Base-by-base conservation (phyloP, 1,140 invertebrate genomes). In the Drosophila albomicans region DNA sequence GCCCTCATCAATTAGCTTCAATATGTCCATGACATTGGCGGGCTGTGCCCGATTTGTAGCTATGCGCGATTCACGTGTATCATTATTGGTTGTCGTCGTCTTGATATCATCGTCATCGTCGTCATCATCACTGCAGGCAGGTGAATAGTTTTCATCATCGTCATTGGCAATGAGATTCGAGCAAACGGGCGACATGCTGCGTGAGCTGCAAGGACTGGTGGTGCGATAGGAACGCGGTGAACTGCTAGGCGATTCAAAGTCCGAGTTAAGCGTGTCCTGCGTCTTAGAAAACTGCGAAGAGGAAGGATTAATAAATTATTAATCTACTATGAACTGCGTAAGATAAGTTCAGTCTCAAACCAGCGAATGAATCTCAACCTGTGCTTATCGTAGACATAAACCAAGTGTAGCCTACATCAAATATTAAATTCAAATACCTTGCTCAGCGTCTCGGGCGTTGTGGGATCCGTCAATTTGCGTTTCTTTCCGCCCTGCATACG, bases 111-210 rank as follows among this genome's bases (percentile, higher is more conserved):
- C 91, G n/a, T 90, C 91, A 45, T 90, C 76, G 15, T 87, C 82
- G 30, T 89, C 91, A 43, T 92, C 92, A 41, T 92, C 92, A 56
- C 91, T 92, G 54, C 92, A 92, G 10, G 92, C 89, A 0, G 92
- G 92, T n/a, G 92, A 92, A 80, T 92, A 92, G 56, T 91, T 85
- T 38, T 92, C 91, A 64, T 90, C 82, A 46, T 92, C 89, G 54
- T 88, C 84, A 13, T 87, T 80, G 32, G 64, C 59, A 54, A 86
- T 54, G 11, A 82, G 46, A 61, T 82, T 63, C 64, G 74, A 72
- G 75, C 78, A 71, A 7, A 91, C 69, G 1, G 91, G 91, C 1
- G 91, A 92, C 86, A 92, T 91, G 54, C 92, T 86, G 5, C 92
- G 79, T 0, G 91, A 92, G 64, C 92, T 92, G 41, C 91, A 92